Conservation (phyloP, 2,113 vertebrate species). For the Psittacus erithacus region DNA sequence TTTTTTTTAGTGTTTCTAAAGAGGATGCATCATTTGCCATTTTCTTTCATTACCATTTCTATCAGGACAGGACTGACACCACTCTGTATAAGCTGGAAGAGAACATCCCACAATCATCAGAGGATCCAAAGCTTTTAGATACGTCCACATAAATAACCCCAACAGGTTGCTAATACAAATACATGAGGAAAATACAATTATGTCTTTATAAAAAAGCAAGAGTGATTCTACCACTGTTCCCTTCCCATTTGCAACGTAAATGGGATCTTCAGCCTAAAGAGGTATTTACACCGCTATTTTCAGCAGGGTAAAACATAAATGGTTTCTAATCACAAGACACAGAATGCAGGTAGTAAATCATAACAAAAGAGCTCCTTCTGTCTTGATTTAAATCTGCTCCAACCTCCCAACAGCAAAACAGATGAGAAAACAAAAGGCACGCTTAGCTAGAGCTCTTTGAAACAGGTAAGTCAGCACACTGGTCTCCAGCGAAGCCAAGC, state of each 20-base stretch:
- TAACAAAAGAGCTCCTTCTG: neutral
- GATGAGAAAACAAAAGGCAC: neutral
- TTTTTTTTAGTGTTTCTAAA: neutral
- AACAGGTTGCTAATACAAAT: neutral
- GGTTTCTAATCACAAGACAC: neutral
- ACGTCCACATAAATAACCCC: neutral
- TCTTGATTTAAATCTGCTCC: slow-evolving; percentile 6
- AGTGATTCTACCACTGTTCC: neutral
- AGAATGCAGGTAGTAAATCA: slow-evolving; percentile 34
- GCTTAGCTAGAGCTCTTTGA: neutral
- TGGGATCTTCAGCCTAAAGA: neutral
- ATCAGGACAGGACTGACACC: neutral
- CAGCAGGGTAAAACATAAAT: neutral
- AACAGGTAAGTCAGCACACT: slow-evolving; percentile 7
- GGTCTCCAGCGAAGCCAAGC: neutral
- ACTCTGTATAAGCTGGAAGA: neutral
- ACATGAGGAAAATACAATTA: neutral
- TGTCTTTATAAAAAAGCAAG: neutral
- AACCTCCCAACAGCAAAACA: neutral
- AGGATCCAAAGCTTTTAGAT: neutral
- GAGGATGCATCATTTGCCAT: neutral
- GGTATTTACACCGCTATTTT: slow-evolving; percentile 16
- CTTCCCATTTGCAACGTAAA: neutral
- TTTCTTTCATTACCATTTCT: neutral
- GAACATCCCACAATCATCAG: neutral